Evolutionary conservation across 2,113 vertebrate genomes (phyloP), one percentile per base, ranked within the genome.

Genomic region (Ailuropoda melanoleuca): DNA sequence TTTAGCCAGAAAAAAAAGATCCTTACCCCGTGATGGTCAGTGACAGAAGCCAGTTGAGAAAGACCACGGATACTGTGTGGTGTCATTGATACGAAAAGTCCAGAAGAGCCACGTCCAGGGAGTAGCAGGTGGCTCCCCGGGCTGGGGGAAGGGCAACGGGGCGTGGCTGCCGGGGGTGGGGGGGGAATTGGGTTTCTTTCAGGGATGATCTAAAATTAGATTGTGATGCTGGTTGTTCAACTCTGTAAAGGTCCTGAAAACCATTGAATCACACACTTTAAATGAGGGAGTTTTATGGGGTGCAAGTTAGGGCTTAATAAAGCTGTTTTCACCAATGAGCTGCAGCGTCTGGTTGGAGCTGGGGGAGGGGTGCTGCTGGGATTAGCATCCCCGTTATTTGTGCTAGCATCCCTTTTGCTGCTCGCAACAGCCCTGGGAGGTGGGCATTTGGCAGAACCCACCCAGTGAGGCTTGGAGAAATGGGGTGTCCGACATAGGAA

Each of bases 1-100:
- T 10, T 56, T 46, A n/a, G 31, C 31, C 77, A 14, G 29, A 0
- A 1, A 74, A 70, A 43, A 19, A 60, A 21, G 77, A 64, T 18
- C 6, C n/a, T 0, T 0, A 23, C 37, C 21, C 23, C 19, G 1
- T 3, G 4, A 13, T 0, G 9, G 66, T n/a, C 8, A 31, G 15
- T 23, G 48, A 66, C 58, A 60, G 55, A 50, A 48, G 46, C 6
- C 0, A 17, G 0, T 18, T 19, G 13, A 29, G 0, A 19, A 55
- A 81, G 78, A 11, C 60, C 10, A 0, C 10, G 4, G 21, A 1
- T 0, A 2, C 0, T 21, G 8, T 3, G 23, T 1, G n/a, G 43
- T 21, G 43, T 29, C 55, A n/a, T 58, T 21, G 15, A 37, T 3
- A 0, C 4, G 19, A 53, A 81, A 31, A 31, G 66, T 68, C n/a